Conservation (phyloP, 23 tunicate genomes). For the Pegea sp. region DNA sequence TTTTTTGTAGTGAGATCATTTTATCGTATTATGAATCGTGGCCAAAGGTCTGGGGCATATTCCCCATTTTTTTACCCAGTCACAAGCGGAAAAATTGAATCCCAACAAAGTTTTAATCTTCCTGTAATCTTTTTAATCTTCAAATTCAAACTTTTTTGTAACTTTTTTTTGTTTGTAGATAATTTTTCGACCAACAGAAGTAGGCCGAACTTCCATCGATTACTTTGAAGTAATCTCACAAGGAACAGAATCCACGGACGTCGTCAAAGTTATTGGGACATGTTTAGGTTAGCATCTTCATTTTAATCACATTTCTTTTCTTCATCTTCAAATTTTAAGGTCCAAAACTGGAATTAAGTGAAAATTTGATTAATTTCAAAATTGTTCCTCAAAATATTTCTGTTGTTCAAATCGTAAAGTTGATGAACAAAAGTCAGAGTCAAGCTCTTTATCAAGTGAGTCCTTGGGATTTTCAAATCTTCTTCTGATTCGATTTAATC, state of each 20-base stretch:
- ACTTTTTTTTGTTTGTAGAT: too few relatives aligned
- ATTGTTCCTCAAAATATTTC: conserved; percentile 6
- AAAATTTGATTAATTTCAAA: conserved; percentile 20
- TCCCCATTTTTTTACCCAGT: too few relatives aligned
- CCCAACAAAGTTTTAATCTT: too few relatives aligned
- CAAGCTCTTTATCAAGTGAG: conserved; percentile 41
- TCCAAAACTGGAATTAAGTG: conserved; percentile 19
- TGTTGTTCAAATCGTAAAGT: conserved; percentile 11
- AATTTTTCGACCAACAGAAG: conserved; percentile 15
- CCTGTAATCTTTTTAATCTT: too few relatives aligned
- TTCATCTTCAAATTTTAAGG: conserved; percentile 12
- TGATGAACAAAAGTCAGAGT: conserved; percentile 16
- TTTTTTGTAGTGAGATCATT: too few relatives aligned
- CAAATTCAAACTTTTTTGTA: too few relatives aligned
- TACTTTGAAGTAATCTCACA: conserved; percentile 43
- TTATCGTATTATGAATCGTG: too few relatives aligned
- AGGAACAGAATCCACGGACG: conserved; percentile 25
- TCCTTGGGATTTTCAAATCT: background rate
- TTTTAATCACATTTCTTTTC: background rate
- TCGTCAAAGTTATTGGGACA: conserved; percentile 25
- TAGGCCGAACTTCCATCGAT: conserved; percentile 22
- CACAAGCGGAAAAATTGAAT: too few relatives aligned
- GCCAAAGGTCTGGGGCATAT: too few relatives aligned
- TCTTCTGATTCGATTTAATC: background rate
- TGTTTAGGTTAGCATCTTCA: conserved; percentile 18